Evolutionary conservation across 2,797 vertebrate species (phyloP), one percentile per base, ranked within the genome.

Genomic region (Nannoperca obscura): DNA sequence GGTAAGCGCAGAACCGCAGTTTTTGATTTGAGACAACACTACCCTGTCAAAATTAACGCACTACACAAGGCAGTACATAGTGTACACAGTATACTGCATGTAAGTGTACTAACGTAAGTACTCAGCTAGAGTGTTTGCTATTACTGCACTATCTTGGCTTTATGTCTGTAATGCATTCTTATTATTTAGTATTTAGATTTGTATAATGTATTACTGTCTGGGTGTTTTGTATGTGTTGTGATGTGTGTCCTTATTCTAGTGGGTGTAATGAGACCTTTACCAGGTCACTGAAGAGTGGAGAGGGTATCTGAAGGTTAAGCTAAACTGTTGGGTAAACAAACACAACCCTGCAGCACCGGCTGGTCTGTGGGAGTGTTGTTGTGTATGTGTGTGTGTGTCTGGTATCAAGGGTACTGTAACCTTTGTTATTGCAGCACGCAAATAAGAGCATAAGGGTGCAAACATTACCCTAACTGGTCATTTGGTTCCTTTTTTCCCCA

Each of bases 251-350:
- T 2, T 57, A 22, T 7, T 76, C 58, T 46, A 27, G 24, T 27
- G 24, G 49, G 19, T 52, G 47, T 32, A 38, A 15, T 4, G 32
- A 52, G 72, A 81, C 66, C 68, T 68, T 68, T 44, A 65, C 34
- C 69, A 24, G 80, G 79, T 81, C 79, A 64, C 10, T 20, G 55
- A 69, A 61, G 75, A 75, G 30, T 71, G 75, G 63, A 61, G 64
- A 75, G 75, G 71, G 53, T 75, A 54, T 50, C 66, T 88, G 76
- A 87, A 89, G 86, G 83, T 88, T 80, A 76, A 78, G 36, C 82
- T 61, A 52, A 88, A 82, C 85, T 88, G 85, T 74, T 76, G 73
- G 79, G 74, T 83, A 88, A 91, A 91, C 81, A 92, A 88, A 83
- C 74, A 80, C 60, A 74, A 55, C 38, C 62, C 69, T n/a, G 47